Evolutionary conservation across 2,888 invertebrate genomes (phyloP), one percentile per base, ranked within the genome.

Genomic region (Chaetogeoica ovagalla): DNA sequence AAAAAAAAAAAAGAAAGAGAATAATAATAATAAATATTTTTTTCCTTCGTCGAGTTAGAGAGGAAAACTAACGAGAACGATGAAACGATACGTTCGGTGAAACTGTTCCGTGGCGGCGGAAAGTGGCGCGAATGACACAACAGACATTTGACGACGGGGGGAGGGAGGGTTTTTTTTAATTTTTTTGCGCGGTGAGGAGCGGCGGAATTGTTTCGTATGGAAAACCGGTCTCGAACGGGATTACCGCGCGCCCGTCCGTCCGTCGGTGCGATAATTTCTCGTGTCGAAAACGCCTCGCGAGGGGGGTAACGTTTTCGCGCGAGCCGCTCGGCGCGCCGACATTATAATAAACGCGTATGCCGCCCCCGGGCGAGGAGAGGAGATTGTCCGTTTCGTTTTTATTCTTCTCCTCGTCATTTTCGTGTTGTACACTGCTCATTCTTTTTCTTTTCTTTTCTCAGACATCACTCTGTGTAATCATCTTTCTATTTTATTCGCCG

Each of bases 201-300:
- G 9, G 43, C n/a, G 43, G n/a, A n/a, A n/a, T 15, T 19, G 62
- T 62, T 77, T 77, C 68, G 77, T 77, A 77, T 77, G 77, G 69
- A 77, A 77, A 77, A 77, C 77, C 77, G 77, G 77, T 77, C 77
- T 77, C 21, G n/a, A 11, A 60, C 70, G 60, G 39, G 59, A n/a
- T n/a, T n/a, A 39, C 11, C 48, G 52, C 39, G 39, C 7, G 23
- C 17, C 55, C 6, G 11, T n/a, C 17, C 15, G 52, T 23, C 4
- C 15, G 30, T 39, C 66, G 6, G 43, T 2, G 30, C 37, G 68
- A 69, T 69, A 76, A 60, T 69, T 69, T 43, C 69, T 17, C 19
- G 13, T 19, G 48, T 48, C 15, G 13, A 48, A 48, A 48, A 55
- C 55, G 55, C 19, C 9, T 9, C 52, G 52, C 52, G 52, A 8